Percentiles rank a stretch among this genome's conserved stretches.
Evolutionary conservation across 2,888 invertebrate species (phyloP).

Genomic region (Ophion ellenae): DNA sequence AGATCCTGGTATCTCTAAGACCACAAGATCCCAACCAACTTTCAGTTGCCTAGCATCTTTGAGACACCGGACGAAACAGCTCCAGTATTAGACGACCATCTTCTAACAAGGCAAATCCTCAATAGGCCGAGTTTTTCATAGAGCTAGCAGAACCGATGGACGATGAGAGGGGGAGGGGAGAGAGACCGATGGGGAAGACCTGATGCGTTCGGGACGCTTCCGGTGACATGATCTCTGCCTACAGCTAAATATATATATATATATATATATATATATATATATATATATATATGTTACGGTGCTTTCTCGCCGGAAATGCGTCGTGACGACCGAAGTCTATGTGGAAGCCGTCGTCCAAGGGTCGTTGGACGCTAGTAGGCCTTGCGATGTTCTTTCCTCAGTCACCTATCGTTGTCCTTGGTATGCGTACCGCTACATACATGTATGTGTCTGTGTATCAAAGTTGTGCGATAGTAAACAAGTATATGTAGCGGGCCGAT

Average conservation of each 20-base stretch:
- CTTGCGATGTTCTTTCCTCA: conserved; percentile 23
- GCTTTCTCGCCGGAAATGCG: conserved; percentile 51
- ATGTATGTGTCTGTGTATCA: background rate
- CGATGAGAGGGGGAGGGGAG: background rate
- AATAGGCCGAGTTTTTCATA: conserved; percentile 37
- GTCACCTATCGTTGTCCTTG: conserved; percentile 33
- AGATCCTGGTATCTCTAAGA: conserved; percentile 2
- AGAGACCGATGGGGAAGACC: conserved; percentile 13
- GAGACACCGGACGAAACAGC: conserved; percentile 13
- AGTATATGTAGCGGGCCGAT: conserved; percentile 62
- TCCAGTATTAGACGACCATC: conserved; percentile 38
- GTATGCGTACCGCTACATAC: conserved; percentile 11
- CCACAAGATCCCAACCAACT: background rate
- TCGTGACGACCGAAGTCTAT: conserved; percentile 38
- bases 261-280: background rate
- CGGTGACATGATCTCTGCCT: conserved; percentile 16
- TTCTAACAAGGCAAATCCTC: conserved; percentile 42
- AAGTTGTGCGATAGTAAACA: conserved; percentile 23
- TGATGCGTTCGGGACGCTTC: conserved; percentile 24
- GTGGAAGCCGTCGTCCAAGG: conserved; percentile 12
- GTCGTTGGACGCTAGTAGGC: conserved; percentile 44
- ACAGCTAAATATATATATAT: background rate
- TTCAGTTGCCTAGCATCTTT: conserved; percentile 13
- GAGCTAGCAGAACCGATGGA: background rate
- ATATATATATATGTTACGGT: conserved; percentile 15